Conservation (phyloP, 2,888 invertebrate species). For the Anticlea derivata region DNA sequence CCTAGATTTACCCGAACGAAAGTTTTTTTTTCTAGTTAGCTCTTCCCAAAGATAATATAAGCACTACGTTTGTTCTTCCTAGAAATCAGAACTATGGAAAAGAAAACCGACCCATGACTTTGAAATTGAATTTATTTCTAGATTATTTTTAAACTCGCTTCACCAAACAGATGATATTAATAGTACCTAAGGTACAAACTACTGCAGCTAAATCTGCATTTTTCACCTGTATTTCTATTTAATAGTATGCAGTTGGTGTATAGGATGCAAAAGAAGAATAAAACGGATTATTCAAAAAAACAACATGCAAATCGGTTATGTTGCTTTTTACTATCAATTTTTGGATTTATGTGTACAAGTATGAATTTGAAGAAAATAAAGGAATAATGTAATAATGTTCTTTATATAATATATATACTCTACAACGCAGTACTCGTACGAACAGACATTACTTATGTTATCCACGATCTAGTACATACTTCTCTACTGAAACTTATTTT, state of each 20-base stretch:
- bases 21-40: no score
- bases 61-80: no score
- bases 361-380: constrained; percentile 83
- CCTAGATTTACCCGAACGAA: no score
- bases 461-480: constrained; percentile 70
- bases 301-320: constrained; percentile 78
- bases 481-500: constrained; percentile 76
- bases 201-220: no score
- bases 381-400: constrained; percentile 76
- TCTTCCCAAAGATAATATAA: no score
- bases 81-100: no score
- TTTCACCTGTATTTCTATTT: no score
- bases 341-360: constrained; percentile 83
- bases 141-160: no score
- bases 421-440: constrained; percentile 81
- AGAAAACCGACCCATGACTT: no score
- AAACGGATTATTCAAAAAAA: constrained; percentile 57
- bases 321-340: constrained; percentile 84
- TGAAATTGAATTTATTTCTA: no score
- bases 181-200: no score
- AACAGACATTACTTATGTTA: constrained; percentile 82
- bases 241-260: background rate
- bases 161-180: no score
- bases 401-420: constrained; percentile 73
- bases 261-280: constrained; percentile 38